phyloP scores from a whole-genome alignment of 2,113 vertebrate genomes.

The Amia ocellicauda region DNA sequence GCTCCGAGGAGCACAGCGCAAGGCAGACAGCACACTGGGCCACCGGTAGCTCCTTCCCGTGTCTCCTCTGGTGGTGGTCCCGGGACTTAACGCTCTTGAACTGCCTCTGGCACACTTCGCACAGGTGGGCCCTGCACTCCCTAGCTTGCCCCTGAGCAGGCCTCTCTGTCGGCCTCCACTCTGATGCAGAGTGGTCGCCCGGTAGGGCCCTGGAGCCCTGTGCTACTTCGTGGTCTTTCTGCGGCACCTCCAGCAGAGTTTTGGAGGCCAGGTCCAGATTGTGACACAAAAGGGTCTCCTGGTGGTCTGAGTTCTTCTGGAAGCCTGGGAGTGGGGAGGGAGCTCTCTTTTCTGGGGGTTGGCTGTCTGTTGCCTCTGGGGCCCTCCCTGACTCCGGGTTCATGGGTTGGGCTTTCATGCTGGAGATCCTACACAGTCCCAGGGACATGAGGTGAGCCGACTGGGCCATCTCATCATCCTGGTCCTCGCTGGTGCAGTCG shows the following conservation, averaged over 20 bases:
- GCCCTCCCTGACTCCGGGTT: neutral
- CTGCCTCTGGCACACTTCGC: constrained; percentile 26
- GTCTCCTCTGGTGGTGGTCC: constrained; percentile 28
- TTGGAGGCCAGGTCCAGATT: neutral
- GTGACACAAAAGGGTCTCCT: constrained; percentile 19
- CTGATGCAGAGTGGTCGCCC: constrained; percentile 35
- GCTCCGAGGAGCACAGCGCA: constrained; percentile 30
- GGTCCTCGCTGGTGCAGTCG: constrained; percentile 21
- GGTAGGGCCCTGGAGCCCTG: constrained; percentile 36
- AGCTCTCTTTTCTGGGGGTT: constrained; percentile 3
- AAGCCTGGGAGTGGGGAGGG: neutral
- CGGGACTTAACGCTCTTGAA: constrained; percentile 32
- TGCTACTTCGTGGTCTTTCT: constrained; percentile 24
- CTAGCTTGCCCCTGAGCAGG: constrained; percentile 38
- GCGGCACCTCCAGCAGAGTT: constrained; percentile 32
- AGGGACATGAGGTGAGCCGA: constrained; percentile 61
- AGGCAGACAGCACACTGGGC: constrained; percentile 24
- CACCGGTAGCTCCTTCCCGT: constrained; percentile 12
- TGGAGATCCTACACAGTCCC: constrained; percentile 47
- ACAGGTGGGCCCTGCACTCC: constrained; percentile 28
- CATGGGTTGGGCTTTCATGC: constrained; percentile 26
- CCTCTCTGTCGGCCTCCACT: constrained; percentile 50
- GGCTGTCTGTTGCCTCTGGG: constrained; percentile 19
- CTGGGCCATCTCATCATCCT: constrained; percentile 55
- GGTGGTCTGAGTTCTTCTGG: constrained; percentile 16